phyloP scores from a whole-genome alignment of 1,140 invertebrate genomes.

The Drosophila nigromelanica region DNA sequence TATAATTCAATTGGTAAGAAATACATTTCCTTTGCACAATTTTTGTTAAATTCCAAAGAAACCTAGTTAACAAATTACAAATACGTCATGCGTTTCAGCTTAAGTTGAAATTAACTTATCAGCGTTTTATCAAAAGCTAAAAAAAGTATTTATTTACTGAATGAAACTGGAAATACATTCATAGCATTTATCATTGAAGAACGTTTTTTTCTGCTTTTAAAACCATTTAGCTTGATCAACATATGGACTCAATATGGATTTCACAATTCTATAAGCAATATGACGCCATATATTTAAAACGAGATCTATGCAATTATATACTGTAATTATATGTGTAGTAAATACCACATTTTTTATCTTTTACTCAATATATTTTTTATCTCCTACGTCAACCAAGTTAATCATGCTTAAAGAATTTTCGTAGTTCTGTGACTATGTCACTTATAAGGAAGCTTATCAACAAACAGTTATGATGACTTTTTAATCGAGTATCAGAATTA shows the following conservation, averaged over 20 bases:
- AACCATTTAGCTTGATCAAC: conserved; percentile 39
- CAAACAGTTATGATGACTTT: background rate
- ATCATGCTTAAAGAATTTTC: conserved; percentile 6
- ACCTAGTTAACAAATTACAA: background rate
- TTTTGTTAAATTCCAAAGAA: background rate
- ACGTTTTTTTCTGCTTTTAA: background rate
- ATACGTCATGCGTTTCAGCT: too few relatives aligned
- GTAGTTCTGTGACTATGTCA: background rate
- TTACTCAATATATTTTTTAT: too few relatives aligned
- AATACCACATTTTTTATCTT: too few relatives aligned
- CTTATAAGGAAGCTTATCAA: conserved; percentile 15
- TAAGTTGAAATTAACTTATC: too few relatives aligned
- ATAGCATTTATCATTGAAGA: conserved; percentile 58
- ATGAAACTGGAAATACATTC: conserved; percentile 50
- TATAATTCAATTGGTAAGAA: too few relatives aligned
- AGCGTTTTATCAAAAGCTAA: background rate
- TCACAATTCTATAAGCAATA: conserved; percentile 2
- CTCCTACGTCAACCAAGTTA: background rate
- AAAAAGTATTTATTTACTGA: conserved; percentile 32
- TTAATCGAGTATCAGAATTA: background rate
- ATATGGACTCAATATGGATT: conserved; percentile 49
- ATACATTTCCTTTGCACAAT: too few relatives aligned
- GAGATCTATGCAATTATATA: background rate
- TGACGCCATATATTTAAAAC: background rate
- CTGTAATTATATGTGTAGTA: too few relatives aligned